A percentile compares a stretch with the other conserved stretches of the same genome.
Conservation (phyloP, 2,113 vertebrate species). For the Charina bottae region DNA sequence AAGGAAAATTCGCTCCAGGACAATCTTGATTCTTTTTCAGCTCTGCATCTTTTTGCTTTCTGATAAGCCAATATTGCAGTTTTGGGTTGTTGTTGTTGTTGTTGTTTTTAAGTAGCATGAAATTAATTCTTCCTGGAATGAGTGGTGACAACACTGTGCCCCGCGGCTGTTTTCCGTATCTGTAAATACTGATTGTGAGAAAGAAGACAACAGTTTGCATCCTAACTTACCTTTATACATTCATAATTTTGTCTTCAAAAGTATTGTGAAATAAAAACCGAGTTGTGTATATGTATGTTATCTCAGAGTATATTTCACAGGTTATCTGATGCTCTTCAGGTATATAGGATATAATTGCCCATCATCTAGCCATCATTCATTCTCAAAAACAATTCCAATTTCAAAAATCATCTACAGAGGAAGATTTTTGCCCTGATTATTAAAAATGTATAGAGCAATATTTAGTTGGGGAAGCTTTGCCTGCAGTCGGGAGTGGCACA, state of each 20-base stretch:
- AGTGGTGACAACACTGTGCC: not conserved
- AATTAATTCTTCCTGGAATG: not conserved
- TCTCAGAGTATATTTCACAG: not conserved
- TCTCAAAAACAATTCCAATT: not conserved
- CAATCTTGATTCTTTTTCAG: not conserved
- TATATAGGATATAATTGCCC: not conserved
- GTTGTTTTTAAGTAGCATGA: not conserved
- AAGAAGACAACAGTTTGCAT: not conserved
- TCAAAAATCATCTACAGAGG: not conserved
- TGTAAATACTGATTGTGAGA: not conserved
- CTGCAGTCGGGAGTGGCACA: not conserved
- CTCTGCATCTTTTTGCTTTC: not conserved
- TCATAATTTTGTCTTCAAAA: not conserved
- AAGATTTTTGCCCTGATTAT: not conserved
- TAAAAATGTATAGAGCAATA: not conserved
- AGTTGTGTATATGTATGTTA: not conserved
- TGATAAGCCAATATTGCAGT: not conserved
- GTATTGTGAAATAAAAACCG: not conserved
- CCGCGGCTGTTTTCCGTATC: not conserved
- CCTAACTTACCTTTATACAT: not conserved
- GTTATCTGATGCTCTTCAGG: not conserved
- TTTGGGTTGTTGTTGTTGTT: not conserved
- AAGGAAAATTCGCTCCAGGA: not conserved
- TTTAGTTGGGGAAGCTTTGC: not conserved
- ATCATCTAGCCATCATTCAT: not conserved